Conservation (phyloP, 2,797 vertebrate species). For the Scleropages formosus region DNA sequence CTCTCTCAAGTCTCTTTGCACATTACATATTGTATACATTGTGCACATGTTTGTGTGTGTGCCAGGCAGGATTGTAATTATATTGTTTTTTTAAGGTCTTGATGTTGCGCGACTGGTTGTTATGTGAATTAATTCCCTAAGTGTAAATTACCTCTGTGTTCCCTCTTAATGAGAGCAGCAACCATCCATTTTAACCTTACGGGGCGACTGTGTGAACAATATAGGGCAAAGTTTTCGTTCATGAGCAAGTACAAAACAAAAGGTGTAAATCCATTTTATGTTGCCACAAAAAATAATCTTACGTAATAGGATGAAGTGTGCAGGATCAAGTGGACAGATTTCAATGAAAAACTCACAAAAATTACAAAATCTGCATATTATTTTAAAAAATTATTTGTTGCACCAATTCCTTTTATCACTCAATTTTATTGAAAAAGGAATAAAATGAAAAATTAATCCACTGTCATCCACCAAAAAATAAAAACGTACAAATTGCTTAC, state of each 20-base stretch:
- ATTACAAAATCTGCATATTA: no score
- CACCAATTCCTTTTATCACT: no score
- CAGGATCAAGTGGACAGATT: no score
- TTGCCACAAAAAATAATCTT: neutral
- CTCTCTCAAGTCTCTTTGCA: slow-evolving; percentile 1
- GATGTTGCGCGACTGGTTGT: slow-evolving; percentile 23
- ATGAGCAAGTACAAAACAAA: neutral
- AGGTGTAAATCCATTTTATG: neutral
- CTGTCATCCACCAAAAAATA: no score
- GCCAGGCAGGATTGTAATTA: slow-evolving; percentile 20
- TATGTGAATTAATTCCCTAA: slow-evolving; percentile 23
- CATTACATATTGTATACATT: slow-evolving; percentile 19
- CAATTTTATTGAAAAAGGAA: no score
- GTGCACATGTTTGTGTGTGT: slow-evolving; percentile 30
- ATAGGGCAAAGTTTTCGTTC: neutral
- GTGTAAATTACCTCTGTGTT: slow-evolving; percentile 21
- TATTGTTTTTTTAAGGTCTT: slow-evolving; percentile 26
- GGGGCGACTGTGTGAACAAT: neutral
- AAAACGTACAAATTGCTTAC: no score
- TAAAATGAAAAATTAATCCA: no score
- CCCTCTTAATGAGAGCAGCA: slow-evolving; percentile 20
- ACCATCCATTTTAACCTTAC: slow-evolving; percentile 13
- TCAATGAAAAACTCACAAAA: no score
- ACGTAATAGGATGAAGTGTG: no score
- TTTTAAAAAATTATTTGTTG: no score